Evolutionary conservation across 2,113 vertebrate species (phyloP), one percentile per base, ranked within the genome.

Genomic region (Saguinus imperator): DNA sequence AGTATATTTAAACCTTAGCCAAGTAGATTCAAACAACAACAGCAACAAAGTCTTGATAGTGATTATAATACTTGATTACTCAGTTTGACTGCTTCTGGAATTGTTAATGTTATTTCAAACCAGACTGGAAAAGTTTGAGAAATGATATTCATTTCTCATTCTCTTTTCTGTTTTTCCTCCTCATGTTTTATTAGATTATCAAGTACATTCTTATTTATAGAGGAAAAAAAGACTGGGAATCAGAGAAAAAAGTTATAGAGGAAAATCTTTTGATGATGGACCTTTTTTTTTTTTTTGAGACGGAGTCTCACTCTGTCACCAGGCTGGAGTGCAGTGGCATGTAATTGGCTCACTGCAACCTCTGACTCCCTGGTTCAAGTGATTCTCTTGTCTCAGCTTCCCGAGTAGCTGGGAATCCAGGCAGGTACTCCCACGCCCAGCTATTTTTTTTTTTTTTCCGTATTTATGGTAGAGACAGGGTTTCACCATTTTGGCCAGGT

Each of bases 101-200:
- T 70, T 57, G 75, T 72, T 89, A n/a, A 72, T 50, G 43, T 52
- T 91, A 4, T 40, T 93, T 84, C 16, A 89, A 73, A 48, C 40
- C 64, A 83, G 20, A 75, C 8, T 76, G 55, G 83, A 32, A 76
- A 84, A 88, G 79, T 45, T 64, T 80, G 79, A 52, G 58, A 58
- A 85, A 86, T 1, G 6, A 57, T 35, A 14, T 8, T 21, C 1
- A 81, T 14, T 68, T 6, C 17, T 87, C 20, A 40, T 83, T 64
- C 55, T 92, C 52, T 66, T 84, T 52, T 45, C 35, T 58, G 48
- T 37, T 55, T 52, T 23, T 85, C 14, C 5, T 58, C 29, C 5
- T 11, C 23, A 50, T 83, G 3, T 29, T 58, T 91, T 91, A 45
- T 58, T 91, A 43, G 37, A 84, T 35, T 27, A n/a, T 52, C 16